These are phyloP conservation scores for Notolabrus celidotus DNA, from an alignment of 2,797 vertebrate genomes.

Conservation along the genomic window DNA sequence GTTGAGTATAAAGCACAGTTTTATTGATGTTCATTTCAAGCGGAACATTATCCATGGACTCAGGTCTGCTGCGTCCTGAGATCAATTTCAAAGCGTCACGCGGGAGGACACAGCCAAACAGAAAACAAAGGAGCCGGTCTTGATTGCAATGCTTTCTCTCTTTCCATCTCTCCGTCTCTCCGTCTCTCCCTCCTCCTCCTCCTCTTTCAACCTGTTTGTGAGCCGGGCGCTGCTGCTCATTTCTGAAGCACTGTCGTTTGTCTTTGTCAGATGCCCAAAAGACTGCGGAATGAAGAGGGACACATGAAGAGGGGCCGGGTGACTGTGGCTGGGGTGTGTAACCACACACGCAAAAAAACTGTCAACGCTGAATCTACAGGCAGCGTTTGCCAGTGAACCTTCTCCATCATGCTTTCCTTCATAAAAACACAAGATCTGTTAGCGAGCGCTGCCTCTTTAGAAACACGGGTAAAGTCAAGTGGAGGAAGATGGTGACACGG, in stretches of 20 bases:
- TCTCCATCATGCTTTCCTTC: conserved; percentile 47
- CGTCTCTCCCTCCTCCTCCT: conserved; percentile 46
- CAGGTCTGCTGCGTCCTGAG: conserved; percentile 50
- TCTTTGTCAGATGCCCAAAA: conserved; percentile 87
- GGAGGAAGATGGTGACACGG: conserved; percentile 46
- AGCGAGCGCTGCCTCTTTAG: conserved; percentile 34
- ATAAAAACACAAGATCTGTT: conserved; percentile 12
- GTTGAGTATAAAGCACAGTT: conserved; percentile 44
- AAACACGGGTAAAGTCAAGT: conserved; percentile 43
- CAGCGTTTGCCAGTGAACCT: conserved; percentile 62
- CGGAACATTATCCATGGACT: conserved; percentile 66
- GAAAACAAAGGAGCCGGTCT: conserved; percentile 76
- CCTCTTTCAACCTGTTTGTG: conserved; percentile 83
- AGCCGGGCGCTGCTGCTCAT: conserved; percentile 76
- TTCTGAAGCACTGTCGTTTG: conserved; percentile 88
- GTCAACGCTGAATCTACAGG: conserved; percentile 58
- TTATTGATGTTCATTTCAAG: conserved; percentile 66
- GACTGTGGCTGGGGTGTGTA: conserved; percentile 60
- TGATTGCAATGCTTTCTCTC: conserved; percentile 64
- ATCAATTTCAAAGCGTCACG: conserved; percentile 78
- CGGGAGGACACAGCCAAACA: conserved; percentile 70
- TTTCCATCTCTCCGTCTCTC: conserved; percentile 25
- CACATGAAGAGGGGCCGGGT: conserved; percentile 79
- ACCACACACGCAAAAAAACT: conserved; percentile 51
- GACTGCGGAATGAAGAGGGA: conserved; percentile 87